Conservation (phyloP, 2,113 vertebrate genomes). For the Bufo gargarizans region DNA sequence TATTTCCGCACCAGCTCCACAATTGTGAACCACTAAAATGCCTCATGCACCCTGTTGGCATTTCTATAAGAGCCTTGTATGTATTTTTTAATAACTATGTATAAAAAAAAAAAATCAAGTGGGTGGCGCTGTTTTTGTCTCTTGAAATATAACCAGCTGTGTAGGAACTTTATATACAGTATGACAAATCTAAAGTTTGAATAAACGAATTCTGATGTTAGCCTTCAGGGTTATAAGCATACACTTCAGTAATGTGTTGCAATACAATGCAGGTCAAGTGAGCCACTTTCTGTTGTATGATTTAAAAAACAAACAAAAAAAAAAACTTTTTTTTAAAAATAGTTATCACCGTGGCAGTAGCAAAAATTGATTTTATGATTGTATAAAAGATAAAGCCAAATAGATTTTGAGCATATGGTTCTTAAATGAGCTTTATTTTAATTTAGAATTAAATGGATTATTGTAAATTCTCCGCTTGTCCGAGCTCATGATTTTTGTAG, state of each 20-base stretch:
- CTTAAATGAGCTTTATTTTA: conserved; percentile 45
- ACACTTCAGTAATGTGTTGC: conserved; percentile 20
- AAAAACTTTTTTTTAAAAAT: background rate
- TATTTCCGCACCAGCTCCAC: background rate
- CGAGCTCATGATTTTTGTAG: background rate
- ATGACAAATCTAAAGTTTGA: background rate
- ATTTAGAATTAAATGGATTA: conserved; percentile 46
- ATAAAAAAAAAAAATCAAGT: background rate
- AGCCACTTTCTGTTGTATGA: conserved; percentile 20
- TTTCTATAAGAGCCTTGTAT: background rate
- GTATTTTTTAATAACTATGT: background rate
- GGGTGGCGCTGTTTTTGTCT: background rate
- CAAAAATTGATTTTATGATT: conserved; percentile 32
- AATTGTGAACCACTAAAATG: background rate
- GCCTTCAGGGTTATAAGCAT: background rate
- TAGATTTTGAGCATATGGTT: conserved; percentile 47
- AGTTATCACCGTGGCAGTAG: conserved; percentile 15
- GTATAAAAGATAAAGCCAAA: conserved; percentile 50
- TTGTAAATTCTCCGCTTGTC: conserved; percentile 14
- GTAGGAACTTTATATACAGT: background rate
- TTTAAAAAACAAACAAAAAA: background rate
- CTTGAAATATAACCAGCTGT: background rate
- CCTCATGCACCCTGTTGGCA: background rate
- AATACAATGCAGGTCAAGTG: conserved; percentile 20
- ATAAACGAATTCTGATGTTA: background rate